phyloP scores from a whole-genome alignment of 1,140 invertebrate species.

The Ips typographus region DNA sequence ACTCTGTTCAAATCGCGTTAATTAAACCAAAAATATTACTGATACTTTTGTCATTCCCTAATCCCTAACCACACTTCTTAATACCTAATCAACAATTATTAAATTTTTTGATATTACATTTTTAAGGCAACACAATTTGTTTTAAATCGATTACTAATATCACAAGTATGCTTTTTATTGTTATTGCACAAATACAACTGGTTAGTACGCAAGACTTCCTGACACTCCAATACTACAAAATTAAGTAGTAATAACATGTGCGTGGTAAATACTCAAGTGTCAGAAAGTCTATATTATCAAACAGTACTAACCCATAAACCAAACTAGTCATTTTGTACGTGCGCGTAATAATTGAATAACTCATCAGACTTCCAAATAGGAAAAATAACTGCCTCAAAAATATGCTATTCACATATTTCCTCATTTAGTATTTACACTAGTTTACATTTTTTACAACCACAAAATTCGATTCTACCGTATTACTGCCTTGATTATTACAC shows the following conservation, averaged over 20 bases:
- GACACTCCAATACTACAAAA: too few relatives aligned
- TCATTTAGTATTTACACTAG: slow-evolving; percentile 12
- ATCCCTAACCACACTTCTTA: background rate
- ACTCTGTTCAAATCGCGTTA: slow-evolving; percentile 9
- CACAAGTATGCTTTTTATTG: slow-evolving; percentile 26
- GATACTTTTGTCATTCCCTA: slow-evolving; percentile 16
- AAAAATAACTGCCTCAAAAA: slow-evolving; percentile 33
- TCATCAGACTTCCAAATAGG: background rate
- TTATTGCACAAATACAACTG: slow-evolving; percentile 20
- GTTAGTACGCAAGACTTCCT: background rate
- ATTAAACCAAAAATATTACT: slow-evolving; percentile 34
- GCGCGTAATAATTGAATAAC: background rate
- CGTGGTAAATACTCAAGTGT: too few relatives aligned
- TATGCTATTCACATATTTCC: slow-evolving; percentile 36
- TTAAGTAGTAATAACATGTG: too few relatives aligned
- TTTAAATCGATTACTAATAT: slow-evolving; percentile 22
- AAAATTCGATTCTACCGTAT: background rate
- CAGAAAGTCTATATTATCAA: too few relatives aligned
- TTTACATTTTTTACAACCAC: slow-evolving; percentile 15
- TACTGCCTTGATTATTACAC: background rate
- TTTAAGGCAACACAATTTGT: slow-evolving; percentile 26
- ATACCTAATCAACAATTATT: background rate
- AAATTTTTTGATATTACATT: slow-evolving; percentile 19
- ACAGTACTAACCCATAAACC: too few relatives aligned
- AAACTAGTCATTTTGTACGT: too few relatives aligned